These are phyloP conservation scores for Ephydatia muelleri DNA, from an alignment of 37 sponge, comb jelly and placozoan species.

Conservation along the genomic window DNA sequence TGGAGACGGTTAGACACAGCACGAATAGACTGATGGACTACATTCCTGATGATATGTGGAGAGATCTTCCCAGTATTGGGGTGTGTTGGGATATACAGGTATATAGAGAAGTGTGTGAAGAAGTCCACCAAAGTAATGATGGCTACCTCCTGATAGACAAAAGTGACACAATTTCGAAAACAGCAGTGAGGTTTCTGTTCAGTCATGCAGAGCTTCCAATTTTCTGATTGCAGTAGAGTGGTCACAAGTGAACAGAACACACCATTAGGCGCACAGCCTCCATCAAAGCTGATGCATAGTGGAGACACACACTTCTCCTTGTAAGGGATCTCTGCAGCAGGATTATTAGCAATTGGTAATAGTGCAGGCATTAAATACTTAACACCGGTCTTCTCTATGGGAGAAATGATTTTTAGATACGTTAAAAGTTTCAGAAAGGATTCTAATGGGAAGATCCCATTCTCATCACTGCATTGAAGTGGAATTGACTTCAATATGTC, in stretches of 20 bases:
- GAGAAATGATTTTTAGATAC: neutral
- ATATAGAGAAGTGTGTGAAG: neutral
- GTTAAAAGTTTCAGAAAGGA: neutral
- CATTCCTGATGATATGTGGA: too few species aligned
- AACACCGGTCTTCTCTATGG: neutral
- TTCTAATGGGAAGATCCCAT: neutral
- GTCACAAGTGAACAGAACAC: neutral
- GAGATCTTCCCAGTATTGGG: neutral
- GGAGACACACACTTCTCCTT: neutral
- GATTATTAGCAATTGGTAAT: neutral
- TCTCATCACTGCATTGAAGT: too few species aligned
- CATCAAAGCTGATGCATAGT: neutral
- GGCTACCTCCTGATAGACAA: neutral
- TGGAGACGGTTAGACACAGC: neutral
- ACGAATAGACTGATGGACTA: too few species aligned
- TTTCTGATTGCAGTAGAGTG: neutral
- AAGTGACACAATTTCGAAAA: neutral
- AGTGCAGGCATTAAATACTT: neutral
- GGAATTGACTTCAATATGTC: neutral
- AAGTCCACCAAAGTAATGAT: neutral
- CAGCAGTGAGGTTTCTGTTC: neutral
- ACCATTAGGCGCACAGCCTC: neutral
- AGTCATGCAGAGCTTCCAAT: neutral
- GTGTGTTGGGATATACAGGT: too few species aligned
- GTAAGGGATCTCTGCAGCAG: neutral